These are phyloP conservation scores for Argentina silus DNA, from an alignment of 2,797 vertebrate genomes.

Conservation along the genomic window DNA sequence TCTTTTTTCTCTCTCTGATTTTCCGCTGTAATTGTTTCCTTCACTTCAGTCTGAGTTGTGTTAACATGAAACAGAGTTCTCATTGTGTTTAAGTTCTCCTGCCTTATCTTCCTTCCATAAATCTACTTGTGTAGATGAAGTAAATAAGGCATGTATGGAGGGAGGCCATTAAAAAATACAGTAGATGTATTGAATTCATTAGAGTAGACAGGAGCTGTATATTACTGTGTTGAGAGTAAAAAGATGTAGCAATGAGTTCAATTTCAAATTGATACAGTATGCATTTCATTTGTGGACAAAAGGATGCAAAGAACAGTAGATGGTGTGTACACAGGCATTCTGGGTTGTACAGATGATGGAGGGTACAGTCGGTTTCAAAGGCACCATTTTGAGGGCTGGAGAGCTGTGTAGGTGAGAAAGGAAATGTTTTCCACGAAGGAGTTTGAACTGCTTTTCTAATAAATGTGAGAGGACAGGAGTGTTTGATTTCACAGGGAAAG, in stretches of 20 bases:
- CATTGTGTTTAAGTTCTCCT: slow-evolving; percentile 50
- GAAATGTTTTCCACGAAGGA: slow-evolving; percentile 26
- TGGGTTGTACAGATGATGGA: not conserved
- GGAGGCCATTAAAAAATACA: slow-evolving; percentile 21
- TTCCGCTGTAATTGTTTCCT: slow-evolving; percentile 56
- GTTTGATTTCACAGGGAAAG: slow-evolving; percentile 42
- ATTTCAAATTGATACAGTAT: not conserved
- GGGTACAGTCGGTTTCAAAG: slow-evolving; percentile 12
- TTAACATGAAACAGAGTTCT: slow-evolving; percentile 49
- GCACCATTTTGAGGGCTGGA: slow-evolving; percentile 5
- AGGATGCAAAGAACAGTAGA: slow-evolving; percentile 4
- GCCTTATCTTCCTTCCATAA: slow-evolving; percentile 50
- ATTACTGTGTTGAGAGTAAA: not conserved
- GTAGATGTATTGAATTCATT: not conserved
- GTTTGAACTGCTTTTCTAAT: slow-evolving; percentile 23
- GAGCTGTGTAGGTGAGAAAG: slow-evolving; percentile 9
- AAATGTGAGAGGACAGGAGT: slow-evolving; percentile 21
- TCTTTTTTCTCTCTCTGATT: slow-evolving; percentile 41
- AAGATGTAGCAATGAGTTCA: not conserved
- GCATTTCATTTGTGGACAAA: not conserved
- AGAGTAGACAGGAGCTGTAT: not conserved
- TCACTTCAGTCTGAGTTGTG: slow-evolving; percentile 40
- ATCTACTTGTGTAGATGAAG: slow-evolving; percentile 26
- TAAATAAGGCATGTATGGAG: slow-evolving; percentile 33
- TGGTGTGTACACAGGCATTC: not conserved